Evolutionary conservation across 1,140 invertebrate genomes (phyloP).

Genomic region (Drosophila ercepeae): DNA sequence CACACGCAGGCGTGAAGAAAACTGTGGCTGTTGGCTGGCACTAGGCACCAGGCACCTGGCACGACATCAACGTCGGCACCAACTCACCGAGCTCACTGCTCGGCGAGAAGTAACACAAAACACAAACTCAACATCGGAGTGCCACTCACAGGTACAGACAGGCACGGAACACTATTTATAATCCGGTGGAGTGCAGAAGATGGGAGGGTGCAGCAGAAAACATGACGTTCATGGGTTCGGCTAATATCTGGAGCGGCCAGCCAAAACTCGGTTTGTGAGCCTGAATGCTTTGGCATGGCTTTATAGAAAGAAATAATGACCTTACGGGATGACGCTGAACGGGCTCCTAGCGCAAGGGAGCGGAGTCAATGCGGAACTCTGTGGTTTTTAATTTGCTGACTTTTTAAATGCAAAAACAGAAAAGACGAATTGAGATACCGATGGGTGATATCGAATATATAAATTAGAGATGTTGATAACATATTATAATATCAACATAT

Average conservation of each 20-base stretch:
- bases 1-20: neutral
- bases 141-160: slow-evolving; percentile 9
- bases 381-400: neutral
- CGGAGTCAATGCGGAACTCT: slow-evolving; percentile 12
- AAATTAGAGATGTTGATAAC: too few relatives aligned
- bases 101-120: slow-evolving; percentile 8
- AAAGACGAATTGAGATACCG: neutral
- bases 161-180: slow-evolving; percentile 48
- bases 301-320: slow-evolving; percentile 52
- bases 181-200: slow-evolving; percentile 45
- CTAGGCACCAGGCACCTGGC: neutral
- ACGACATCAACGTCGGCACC: slow-evolving; percentile 10
- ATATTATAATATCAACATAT: too few relatives aligned
- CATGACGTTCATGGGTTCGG: slow-evolving; percentile 13
- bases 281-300: too few relatives aligned
- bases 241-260: slow-evolving; percentile 49
- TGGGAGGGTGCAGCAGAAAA: slow-evolving; percentile 16
- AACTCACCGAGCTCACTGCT: slow-evolving; percentile 17
- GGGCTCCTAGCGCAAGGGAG: slow-evolving; percentile 21
- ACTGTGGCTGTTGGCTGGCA: neutral
- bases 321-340: slow-evolving; percentile 39
- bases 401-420: neutral
- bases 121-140: slow-evolving; percentile 18
- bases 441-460: neutral
- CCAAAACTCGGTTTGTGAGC: slow-evolving; percentile 24